Evolutionary conservation across 2,797 vertebrate genomes (phyloP), one percentile per base, ranked within the genome.

Genomic region (Lepilemur septentrionalis): DNA sequence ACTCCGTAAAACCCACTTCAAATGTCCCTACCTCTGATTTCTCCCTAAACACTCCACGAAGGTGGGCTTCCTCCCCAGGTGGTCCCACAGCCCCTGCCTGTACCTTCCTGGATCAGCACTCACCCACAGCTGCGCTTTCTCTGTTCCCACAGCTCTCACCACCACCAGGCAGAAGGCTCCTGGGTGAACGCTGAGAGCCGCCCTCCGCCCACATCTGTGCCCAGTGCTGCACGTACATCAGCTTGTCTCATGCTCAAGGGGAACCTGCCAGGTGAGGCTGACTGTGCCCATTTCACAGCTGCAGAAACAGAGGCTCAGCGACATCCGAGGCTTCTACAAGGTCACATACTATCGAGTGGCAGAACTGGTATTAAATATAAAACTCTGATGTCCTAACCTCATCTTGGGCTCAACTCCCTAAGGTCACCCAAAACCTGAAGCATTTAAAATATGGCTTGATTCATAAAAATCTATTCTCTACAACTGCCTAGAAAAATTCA

Each of bases 401-500:
- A 12, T 7, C 57, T 94, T 15, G 15, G 28, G 69, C 38, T 96
- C 46, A 15, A 50, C 22, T 89, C 67, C 67, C 48, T 82, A 38
- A 78, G 38, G 6, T 72, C 32, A 87, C 28, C n/a, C n/a, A 59
- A 46, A 28, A 48, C 48, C 65, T 76, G 75, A 52, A 67, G 41
- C 91, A 93, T 86, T 94, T 91, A 72, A 95, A 85, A 67, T 35
- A 76, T 8, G 43, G 55, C 63, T 91, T 48, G 25, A 61, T 32
- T 89, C 46, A 82, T 63, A 86, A 86, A 90, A 85, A 38, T 79
- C 35, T 20, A 72, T 82, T 94, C 83, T 84, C 89, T 84, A 22
- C 35, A n/a, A 82, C 5, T 14, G 43, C 50, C 92, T 52, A 57
- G 50, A 91, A 95, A 96, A 93, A 59, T 46, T 3, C 4, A 50